phyloP scores from a whole-genome alignment of 2,113 vertebrate species.

The Gorsachius goisagi region DNA sequence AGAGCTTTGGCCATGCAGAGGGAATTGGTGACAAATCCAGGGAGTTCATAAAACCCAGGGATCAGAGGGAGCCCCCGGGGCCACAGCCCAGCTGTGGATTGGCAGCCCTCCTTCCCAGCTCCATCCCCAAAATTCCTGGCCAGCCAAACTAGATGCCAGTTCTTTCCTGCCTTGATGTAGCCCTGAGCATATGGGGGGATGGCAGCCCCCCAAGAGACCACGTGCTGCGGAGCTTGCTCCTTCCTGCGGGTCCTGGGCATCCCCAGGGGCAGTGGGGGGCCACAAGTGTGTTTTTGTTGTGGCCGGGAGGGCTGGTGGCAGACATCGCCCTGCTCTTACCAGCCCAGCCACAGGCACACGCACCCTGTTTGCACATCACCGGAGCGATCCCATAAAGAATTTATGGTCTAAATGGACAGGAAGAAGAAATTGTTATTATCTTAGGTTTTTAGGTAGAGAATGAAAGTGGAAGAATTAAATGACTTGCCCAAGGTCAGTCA shows the following conservation, averaged over 20 bases:
- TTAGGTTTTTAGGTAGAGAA: neutral
- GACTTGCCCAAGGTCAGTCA: neutral
- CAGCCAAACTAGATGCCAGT: neutral
- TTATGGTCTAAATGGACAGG: neutral
- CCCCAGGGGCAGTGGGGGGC: neutral
- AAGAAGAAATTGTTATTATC: neutral
- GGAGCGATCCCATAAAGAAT: neutral
- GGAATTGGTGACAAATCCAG: neutral
- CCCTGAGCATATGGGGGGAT: neutral
- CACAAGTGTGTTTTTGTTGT: accelerated
- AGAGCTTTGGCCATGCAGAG: neutral
- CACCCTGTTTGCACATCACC: accelerated
- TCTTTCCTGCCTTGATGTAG: neutral
- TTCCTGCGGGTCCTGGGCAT: neutral
- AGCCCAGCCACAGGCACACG: neutral
- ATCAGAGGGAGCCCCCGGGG: neutral
- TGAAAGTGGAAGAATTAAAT: neutral
- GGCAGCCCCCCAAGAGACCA: neutral
- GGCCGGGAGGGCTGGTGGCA: neutral
- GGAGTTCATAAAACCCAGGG: neutral
- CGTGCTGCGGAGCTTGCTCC: neutral
- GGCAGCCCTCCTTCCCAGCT: neutral
- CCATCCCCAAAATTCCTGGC: neutral
- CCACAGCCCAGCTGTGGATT: too few species aligned
- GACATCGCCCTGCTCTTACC: neutral